Base-by-base conservation (phyloP, 2,113 vertebrate species). In the Seriola rivoliana region DNA sequence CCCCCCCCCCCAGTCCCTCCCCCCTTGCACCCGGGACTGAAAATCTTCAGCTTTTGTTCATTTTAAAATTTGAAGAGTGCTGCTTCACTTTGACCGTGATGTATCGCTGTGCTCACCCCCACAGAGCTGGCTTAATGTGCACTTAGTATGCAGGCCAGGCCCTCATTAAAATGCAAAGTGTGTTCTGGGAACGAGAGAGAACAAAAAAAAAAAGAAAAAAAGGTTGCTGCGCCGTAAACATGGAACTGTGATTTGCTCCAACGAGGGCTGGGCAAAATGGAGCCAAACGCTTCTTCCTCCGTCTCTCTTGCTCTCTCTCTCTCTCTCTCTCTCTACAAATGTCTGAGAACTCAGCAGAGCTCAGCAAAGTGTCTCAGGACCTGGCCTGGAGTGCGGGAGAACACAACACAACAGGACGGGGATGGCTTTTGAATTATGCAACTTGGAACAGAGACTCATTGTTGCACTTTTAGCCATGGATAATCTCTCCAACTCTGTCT, bases 91-190 rank as follows among this genome's bases (percentile, higher is more conserved):
- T 74, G 84, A 92, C 89, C 63, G 65, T 92, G 92, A 92, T 93
- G 88, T 88, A 89, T 90, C 67, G 29, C 78, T 73, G 62, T 64
- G 62, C 82, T 89, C 81, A 79, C 67, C 85, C 87, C 87, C 80
- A 78, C 90, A 88, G 90, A 84, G 78, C 59, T 19, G 3, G 79
- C 83, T 89, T 94, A 93, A 94, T 93, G 91, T 92, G 93, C 92
- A 93, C 93, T 93, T 83, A 93, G 92, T 81, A 89, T 92, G 90
- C 91, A 85, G 88, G 82, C 79, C 71, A 63, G 87, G 77, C 74
- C 82, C 68, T 92, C 89, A 92, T 94, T 94, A 94, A 94, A 94
- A 94, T 94, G 92, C 93, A 92, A 88, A 88, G 89, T 88, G 89
- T 82, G 91, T 93, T 93, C 77, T 88, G 90, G 89, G 88, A 90